These are phyloP conservation scores for Neosalanx taihuensis DNA, from an alignment of 2,797 vertebrate species.

Conservation along the genomic window DNA sequence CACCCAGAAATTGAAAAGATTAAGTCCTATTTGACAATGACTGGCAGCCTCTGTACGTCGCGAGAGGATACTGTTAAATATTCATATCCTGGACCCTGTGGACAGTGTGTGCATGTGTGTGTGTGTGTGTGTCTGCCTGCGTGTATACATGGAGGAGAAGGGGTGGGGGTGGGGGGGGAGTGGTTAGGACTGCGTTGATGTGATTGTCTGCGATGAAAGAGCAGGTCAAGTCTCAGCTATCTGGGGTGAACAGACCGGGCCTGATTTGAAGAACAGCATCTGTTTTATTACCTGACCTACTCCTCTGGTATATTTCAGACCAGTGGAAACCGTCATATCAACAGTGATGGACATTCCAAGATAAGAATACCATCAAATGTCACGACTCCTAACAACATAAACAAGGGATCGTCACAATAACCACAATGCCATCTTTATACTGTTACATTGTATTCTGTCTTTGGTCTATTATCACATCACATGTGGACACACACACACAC, in stretches of 20 bases:
- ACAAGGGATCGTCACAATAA: too few species aligned
- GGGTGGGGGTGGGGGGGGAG: conserved; percentile 17
- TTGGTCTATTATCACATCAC: too few species aligned
- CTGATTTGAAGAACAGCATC: conserved; percentile 16
- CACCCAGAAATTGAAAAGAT: conserved; percentile 99
- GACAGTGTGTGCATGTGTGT: conserved; percentile 33
- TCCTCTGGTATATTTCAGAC: not conserved
- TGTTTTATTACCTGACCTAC: not conserved
- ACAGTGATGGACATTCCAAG: not conserved
- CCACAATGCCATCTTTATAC: too few species aligned
- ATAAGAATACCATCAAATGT: not conserved
- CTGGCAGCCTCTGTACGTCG: conserved; percentile 89
- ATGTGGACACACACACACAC: not conserved
- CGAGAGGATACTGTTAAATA: conserved; percentile 99
- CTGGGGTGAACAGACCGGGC: not conserved
- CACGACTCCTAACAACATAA: too few species aligned
- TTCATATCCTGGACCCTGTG: conserved; percentile 85
- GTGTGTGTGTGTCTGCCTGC: conserved; percentile 18
- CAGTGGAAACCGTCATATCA: not conserved
- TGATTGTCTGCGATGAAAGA: conserved; percentile 8
- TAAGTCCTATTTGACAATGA: conserved; percentile 99
- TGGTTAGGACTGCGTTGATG: conserved; percentile 22
- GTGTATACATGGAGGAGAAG: conserved; percentile 19
- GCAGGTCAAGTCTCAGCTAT: conserved; percentile 29
- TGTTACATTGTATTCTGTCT: too few species aligned